A percentile compares a stretch with the other conserved stretches of the same genome.
Conservation (phyloP, 2,888 invertebrate genomes). For the Dromius quadrimaculatus region DNA sequence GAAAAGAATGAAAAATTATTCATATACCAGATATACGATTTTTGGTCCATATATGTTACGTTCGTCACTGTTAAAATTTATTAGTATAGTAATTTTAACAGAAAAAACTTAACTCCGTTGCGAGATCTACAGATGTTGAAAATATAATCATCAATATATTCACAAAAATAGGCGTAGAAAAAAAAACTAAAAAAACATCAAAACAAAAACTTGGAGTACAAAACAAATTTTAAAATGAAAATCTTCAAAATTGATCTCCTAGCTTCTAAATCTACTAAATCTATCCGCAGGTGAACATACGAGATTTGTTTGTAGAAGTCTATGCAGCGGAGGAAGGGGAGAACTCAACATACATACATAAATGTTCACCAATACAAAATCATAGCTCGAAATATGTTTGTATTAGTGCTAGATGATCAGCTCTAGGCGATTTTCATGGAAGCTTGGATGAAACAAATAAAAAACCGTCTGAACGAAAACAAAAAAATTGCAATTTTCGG, state of each 20-base stretch:
- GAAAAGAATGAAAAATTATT: too few relatives aligned
- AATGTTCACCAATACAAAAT: not conserved
- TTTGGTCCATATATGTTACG: too few relatives aligned
- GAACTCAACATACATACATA: not conserved
- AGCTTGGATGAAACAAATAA: slow-evolving; percentile 14
- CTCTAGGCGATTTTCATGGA: slow-evolving; percentile 10
- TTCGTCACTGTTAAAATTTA: too few relatives aligned
- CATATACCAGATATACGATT: too few relatives aligned
- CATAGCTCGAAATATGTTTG: not conserved
- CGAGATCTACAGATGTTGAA: too few relatives aligned
- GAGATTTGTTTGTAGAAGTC: not conserved
- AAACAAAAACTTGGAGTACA: slow-evolving; percentile 36
- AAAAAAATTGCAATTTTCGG: slow-evolving; percentile 55
- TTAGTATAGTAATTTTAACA: too few relatives aligned
- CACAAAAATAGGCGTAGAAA: slow-evolving; percentile 7
- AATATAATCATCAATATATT: slow-evolving; percentile 42
- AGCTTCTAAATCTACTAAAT: slow-evolving; percentile 8
- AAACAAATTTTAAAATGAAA: not conserved
- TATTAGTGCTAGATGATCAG: slow-evolving; percentile 12
- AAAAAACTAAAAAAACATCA: slow-evolving; percentile 16
- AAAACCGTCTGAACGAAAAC: slow-evolving; percentile 48
- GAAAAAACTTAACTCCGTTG: too few relatives aligned
- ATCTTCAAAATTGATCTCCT: not conserved
- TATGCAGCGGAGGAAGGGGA: not conserved
- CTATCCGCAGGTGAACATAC: slow-evolving; percentile 7